Evolutionary conservation across 2,113 vertebrate genomes (phyloP).

Genomic region (Sceloporus undulatus): DNA sequence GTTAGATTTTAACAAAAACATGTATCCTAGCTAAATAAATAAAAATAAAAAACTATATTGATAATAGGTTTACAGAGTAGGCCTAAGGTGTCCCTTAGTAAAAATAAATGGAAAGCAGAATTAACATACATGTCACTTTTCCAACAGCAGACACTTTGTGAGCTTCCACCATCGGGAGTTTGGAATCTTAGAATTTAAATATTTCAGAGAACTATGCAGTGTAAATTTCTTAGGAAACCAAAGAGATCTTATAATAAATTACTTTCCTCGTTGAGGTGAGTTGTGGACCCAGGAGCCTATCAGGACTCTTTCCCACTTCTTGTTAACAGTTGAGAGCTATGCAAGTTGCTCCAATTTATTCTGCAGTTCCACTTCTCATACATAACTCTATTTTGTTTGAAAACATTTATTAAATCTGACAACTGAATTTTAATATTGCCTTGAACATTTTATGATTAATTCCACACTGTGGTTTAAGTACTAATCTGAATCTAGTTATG

Average conservation of each 20-base stretch:
- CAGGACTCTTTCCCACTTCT: neutral
- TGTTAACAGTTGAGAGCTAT: conserved; percentile 32
- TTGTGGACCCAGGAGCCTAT: neutral
- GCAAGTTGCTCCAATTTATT: conserved; percentile 32
- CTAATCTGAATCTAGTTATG: conserved; percentile 37
- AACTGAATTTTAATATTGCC: conserved; percentile 37
- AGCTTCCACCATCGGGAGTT: too few relatives aligned
- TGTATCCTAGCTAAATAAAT: neutral
- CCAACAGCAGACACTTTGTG: neutral
- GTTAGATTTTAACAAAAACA: neutral
- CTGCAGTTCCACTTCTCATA: conserved; percentile 35
- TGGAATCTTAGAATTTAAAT: neutral
- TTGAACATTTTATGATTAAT: conserved; percentile 39
- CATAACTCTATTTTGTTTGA: conserved; percentile 7
- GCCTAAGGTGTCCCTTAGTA: too few relatives aligned
- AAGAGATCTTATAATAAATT: neutral
- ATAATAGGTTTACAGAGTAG: neutral
- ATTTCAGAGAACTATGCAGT: neutral
- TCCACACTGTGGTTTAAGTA: conserved; percentile 29
- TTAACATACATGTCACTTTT: neutral
- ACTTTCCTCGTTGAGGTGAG: neutral
- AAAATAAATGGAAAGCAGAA: neutral
- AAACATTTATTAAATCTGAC: conserved; percentile 14
- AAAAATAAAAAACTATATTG: neutral
- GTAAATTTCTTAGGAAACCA: neutral